Conservation (phyloP, 2,888 invertebrate species). For the Epiblema foenella region DNA sequence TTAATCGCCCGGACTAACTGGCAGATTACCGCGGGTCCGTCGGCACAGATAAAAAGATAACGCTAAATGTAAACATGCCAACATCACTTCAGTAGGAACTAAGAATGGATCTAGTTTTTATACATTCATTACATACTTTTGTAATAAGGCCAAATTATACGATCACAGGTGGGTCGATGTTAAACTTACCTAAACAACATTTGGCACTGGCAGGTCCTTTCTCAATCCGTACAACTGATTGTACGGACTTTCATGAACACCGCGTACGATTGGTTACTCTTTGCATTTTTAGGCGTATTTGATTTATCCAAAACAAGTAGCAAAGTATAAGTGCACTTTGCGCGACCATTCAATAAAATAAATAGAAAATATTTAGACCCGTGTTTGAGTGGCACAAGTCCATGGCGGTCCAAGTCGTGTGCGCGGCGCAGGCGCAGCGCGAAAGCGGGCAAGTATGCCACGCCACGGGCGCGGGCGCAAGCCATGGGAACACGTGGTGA, state of each 20-base stretch:
- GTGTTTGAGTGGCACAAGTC: neutral
- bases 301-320: no score
- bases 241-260: no score
- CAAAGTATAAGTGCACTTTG: no score
- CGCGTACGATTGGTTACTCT: no score
- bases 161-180: no score
- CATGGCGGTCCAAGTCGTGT: conserved; percentile 16
- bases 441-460: conserved; percentile 44
- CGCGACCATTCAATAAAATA: no score
- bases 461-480: conserved; percentile 45
- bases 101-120: neutral
- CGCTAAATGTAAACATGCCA: conserved; percentile 1
- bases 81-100: neutral
- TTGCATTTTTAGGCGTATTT: no score
- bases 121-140: neutral
- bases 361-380: neutral
- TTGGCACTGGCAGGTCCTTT: no score
- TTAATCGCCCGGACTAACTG: conserved; percentile 14
- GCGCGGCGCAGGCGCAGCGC: conserved; percentile 18
- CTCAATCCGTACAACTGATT: no score
- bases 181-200: no score
- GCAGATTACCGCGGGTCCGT: conserved; percentile 19
- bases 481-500: conserved; percentile 44
- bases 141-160: neutral
- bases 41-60: conserved; percentile 24